Percentiles rank a stretch among this genome's conserved stretches.
Evolutionary conservation across 2,797 vertebrate genomes (phyloP).

Genomic region (Leptatherina wallacei): DNA sequence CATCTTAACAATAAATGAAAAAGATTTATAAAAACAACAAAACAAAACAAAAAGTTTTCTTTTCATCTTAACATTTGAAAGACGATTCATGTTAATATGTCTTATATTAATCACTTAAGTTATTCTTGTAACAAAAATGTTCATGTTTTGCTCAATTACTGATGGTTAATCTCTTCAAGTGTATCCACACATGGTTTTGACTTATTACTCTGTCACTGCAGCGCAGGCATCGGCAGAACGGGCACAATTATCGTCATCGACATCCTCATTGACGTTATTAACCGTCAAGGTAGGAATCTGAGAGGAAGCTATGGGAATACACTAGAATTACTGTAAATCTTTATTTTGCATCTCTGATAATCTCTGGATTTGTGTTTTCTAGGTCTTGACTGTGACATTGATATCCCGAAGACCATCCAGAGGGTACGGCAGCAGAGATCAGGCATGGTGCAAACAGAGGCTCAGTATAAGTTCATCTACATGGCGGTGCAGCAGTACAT

Average conservation of each 20-base stretch:
- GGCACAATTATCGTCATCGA: constrained; percentile 91
- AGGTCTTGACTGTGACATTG: constrained; percentile 90
- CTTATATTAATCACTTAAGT: not conserved
- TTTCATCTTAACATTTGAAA: too few relatives aligned
- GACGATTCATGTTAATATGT: not conserved
- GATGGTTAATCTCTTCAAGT: not conserved
- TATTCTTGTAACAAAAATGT: not conserved
- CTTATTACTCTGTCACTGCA: constrained; percentile 48
- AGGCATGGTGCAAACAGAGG: constrained; percentile 91
- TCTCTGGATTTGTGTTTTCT: constrained; percentile 1
- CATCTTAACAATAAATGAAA: not conserved
- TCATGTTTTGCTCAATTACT: not conserved
- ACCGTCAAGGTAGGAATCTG: constrained; percentile 83
- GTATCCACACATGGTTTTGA: constrained; percentile 5
- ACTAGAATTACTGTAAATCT: not conserved
- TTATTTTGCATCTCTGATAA: not conserved
- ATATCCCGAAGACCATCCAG: constrained; percentile 90
- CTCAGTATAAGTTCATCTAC: constrained; percentile 91
- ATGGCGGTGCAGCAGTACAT: constrained; percentile 90
- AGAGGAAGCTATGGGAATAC: not conserved
- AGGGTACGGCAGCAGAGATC: constrained; percentile 88
- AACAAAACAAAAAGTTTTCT: too few relatives aligned
- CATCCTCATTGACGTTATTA: constrained; percentile 88
- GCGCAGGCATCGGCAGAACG: constrained; percentile 89
- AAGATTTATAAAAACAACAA: not conserved